Evolutionary conservation across 2,888 invertebrate genomes (phyloP).

Genomic region (Acronicta leporina): DNA sequence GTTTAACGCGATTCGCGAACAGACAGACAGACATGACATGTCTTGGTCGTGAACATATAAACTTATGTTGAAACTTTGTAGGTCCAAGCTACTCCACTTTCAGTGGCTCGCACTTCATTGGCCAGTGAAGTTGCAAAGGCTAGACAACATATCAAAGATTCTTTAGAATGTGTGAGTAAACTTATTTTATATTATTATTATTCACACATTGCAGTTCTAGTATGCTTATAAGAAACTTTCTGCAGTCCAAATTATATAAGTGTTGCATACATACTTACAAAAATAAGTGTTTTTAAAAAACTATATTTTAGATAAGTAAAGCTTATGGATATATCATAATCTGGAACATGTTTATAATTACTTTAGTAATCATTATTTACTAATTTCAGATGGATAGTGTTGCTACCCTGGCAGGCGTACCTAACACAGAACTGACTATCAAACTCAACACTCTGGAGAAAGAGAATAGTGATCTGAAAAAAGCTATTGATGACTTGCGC

Average conservation of each 20-base stretch:
- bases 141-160: slow-evolving; percentile 94
- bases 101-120: slow-evolving; percentile 90
- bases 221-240: slow-evolving; percentile 1
- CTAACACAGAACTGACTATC: slow-evolving; percentile 87
- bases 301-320: too few species aligned
- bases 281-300: too few species aligned
- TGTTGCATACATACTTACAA: too few species aligned
- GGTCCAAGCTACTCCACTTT: slow-evolving; percentile 74
- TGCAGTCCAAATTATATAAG: too few species aligned
- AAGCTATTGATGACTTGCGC: slow-evolving; percentile 82
- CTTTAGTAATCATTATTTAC: slow-evolving; percentile 1
- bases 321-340: too few species aligned
- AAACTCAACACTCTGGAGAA: slow-evolving; percentile 89
- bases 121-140: slow-evolving; percentile 96
- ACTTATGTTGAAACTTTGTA: slow-evolving; percentile 66
- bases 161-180: slow-evolving; percentile 92
- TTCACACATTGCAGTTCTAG: slow-evolving; percentile 60
- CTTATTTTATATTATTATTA: slow-evolving; percentile 48
- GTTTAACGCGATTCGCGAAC: too few species aligned
- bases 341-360: neutral
- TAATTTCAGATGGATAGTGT: slow-evolving; percentile 91
- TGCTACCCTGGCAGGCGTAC: slow-evolving; percentile 87
- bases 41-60: too few species aligned
- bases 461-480: slow-evolving; percentile 87
- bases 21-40: too few species aligned